Evolutionary conservation across 2,113 vertebrate genomes (phyloP).

Genomic region (Diglossa brunneiventris): DNA sequence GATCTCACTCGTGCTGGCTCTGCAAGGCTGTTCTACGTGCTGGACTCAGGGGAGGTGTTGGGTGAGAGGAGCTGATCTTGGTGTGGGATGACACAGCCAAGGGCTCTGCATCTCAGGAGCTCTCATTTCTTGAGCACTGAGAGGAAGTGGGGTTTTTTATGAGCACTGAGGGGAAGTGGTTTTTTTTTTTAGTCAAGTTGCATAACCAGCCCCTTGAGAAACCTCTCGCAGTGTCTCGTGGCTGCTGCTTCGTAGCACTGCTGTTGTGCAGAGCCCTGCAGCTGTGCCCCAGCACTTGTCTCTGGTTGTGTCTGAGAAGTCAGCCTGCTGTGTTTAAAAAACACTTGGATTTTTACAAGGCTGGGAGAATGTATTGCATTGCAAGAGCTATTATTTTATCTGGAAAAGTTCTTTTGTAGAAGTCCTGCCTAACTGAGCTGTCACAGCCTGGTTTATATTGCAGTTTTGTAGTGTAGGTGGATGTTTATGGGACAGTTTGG

Average conservation of each 20-base stretch:
- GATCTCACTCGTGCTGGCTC: background rate
- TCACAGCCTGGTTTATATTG: background rate
- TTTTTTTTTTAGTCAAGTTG: background rate
- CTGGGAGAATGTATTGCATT: background rate
- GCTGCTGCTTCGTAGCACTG: background rate
- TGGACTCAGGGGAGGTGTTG: accelerated
- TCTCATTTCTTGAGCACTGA: background rate
- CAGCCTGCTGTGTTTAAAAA: background rate
- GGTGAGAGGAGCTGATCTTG: background rate
- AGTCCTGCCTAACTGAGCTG: background rate
- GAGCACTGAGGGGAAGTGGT: background rate
- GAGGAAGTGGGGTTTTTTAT: background rate
- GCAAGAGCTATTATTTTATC: background rate
- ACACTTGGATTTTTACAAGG: background rate
- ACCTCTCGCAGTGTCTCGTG: background rate
- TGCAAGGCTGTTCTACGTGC: background rate
- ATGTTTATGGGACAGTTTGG: background rate
- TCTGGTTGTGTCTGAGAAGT: background rate
- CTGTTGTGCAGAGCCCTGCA: background rate
- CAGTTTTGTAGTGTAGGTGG: background rate
- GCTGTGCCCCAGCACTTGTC: background rate
- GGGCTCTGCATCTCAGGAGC: background rate
- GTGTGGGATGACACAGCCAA: background rate
- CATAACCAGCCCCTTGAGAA: background rate
- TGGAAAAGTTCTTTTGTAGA: background rate